Conservation (phyloP, 64 coral and sea anemone species). For the Acropora tenuis region DNA sequence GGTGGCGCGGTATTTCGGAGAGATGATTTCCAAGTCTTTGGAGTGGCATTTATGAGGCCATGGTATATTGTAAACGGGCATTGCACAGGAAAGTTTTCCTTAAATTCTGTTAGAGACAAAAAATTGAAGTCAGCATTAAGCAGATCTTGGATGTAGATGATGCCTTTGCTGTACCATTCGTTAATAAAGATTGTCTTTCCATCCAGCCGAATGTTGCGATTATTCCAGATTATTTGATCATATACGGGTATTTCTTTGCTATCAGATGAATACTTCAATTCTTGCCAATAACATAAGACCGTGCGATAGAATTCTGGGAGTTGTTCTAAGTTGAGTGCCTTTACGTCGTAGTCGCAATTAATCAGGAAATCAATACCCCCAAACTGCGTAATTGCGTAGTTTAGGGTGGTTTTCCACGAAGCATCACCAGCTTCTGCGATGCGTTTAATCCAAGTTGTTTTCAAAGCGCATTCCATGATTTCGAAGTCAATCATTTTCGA, state of each 20-base stretch:
- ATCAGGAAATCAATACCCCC: neutral
- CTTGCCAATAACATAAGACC: neutral
- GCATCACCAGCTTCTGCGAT: neutral
- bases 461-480: neutral
- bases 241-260: neutral
- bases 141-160: neutral
- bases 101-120: neutral
- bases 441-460: slow-evolving; percentile 1
- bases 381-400: neutral
- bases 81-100: neutral
- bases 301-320: neutral
- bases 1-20: neutral
- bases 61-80: too few species aligned
- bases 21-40: too few species aligned
- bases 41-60: too few species aligned
- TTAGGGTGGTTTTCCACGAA: neutral
- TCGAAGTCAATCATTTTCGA: neutral
- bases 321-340: neutral
- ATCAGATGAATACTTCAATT: neutral
- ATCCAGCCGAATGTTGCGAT: neutral
- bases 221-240: neutral
- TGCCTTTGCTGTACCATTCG: neutral
- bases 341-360: neutral
- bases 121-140: neutral
- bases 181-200: slow-evolving; percentile 1